Percentiles rank a stretch among this genome's conserved stretches.
Conservation (phyloP, 2,113 vertebrate genomes). For the Camarhynchus parvulus region DNA sequence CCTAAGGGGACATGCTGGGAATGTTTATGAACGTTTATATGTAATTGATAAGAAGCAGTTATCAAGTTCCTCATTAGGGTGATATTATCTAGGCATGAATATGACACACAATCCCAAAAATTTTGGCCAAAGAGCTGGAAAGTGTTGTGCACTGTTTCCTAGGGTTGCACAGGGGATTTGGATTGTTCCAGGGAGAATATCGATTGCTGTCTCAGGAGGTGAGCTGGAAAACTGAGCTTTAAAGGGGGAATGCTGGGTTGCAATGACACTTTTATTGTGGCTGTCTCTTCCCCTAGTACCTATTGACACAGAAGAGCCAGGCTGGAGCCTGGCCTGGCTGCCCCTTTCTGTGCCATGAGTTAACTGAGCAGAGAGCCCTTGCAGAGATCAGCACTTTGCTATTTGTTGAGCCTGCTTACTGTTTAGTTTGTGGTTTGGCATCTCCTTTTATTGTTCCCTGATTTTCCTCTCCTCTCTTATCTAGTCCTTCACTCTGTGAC, state of each 20-base stretch:
- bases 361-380: conserved; percentile 5
- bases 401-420: conserved; percentile 62
- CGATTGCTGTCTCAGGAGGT: conserved; percentile 40
- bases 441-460: conserved; percentile 63
- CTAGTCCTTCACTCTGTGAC: conserved; percentile 80
- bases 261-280: conserved; percentile 19
- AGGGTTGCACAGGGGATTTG: neutral
- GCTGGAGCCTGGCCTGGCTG: neutral
- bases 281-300: conserved; percentile 7
- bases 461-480: conserved; percentile 67
- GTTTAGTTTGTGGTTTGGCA: conserved; percentile 59
- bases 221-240: conserved; percentile 17
- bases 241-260: conserved; percentile 6
- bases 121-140: conserved; percentile 43
- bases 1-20: neutral
- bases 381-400: neutral
- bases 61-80: conserved; percentile 60
- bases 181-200: conserved; percentile 1
- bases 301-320: neutral
- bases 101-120: conserved; percentile 31
- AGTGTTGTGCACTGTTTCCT: neutral
- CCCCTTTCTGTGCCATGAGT: neutral
- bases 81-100: conserved; percentile 52
- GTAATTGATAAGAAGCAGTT: conserved; percentile 63
- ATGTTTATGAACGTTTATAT: neutral